These are phyloP conservation scores for Rhizoglyphus robini DNA, from an alignment of 1,140 invertebrate genomes.

Conservation along the genomic window DNA sequence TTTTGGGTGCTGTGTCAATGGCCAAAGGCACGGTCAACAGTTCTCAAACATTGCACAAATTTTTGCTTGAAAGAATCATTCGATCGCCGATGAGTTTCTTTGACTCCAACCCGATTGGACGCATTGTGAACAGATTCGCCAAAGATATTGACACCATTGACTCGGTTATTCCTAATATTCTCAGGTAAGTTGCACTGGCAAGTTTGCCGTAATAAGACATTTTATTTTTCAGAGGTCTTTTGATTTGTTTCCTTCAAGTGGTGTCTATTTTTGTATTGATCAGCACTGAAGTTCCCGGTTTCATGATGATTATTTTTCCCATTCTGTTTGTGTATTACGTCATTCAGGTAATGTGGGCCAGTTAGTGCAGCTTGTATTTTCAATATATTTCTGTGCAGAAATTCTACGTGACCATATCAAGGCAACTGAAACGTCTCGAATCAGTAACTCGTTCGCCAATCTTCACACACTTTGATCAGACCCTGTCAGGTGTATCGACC, in stretches of 20 bases:
- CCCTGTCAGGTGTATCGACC: slow-evolving; percentile 39
- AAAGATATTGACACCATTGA: slow-evolving; percentile 38
- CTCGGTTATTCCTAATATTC: neutral
- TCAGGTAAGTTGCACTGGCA: neutral
- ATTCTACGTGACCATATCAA: slow-evolving; percentile 40
- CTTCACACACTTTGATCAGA: slow-evolving; percentile 44
- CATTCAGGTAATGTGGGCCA: too few relatives aligned
- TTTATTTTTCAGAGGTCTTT: neutral
- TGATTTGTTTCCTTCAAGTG: neutral
- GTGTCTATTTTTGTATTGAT: neutral
- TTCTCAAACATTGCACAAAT: slow-evolving; percentile 23
- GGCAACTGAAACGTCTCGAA: slow-evolving; percentile 42
- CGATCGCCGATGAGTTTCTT: slow-evolving; percentile 35
- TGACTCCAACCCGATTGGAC: slow-evolving; percentile 42
- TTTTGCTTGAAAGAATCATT: slow-evolving; percentile 31
- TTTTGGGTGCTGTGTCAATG: slow-evolving; percentile 23
- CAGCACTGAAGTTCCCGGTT: neutral
- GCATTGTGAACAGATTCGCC: slow-evolving; percentile 39
- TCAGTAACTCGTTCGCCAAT: slow-evolving; percentile 42
- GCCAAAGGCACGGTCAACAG: slow-evolving; percentile 25
- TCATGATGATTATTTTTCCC: neutral
- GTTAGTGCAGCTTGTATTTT: too few relatives aligned
- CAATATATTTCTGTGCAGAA: too few relatives aligned
- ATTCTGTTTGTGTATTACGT: neutral
- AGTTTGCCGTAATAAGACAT: neutral